Base-by-base conservation (phyloP, 1,140 invertebrate genomes). In the Drosophila cardini region DNA sequence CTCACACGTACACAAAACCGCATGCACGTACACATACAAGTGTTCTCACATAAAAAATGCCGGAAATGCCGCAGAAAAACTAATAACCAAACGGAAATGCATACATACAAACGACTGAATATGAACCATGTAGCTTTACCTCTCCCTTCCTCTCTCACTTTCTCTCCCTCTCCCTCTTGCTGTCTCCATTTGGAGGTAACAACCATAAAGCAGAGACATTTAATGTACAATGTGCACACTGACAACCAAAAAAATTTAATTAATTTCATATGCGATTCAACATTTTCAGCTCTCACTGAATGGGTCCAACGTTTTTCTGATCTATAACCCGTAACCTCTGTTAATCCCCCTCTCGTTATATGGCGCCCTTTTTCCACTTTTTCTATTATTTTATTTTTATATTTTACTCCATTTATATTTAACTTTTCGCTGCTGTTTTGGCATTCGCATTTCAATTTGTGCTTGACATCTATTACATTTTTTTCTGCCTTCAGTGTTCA, bases 391-490 rank as follows among this genome's bases (percentile, higher is more conserved):
- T 76, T 61, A 72, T 67, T 76, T 62, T 52, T 52, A 4, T 30
- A 30, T 48, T 42, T 42, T 43, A 18, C 38, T 52, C 42, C 32
- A 60, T 72, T 53, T 72, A 48, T 48, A 68, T 68, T 40, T 50
- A 68, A 42, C 43, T 57, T 65, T 69, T 61, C 58, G 57, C 38
- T 21, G 69, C 10, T 67, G 46, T 67, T 72, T 72, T 78, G 77
- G 52, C 75, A 60, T 50, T 72, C 76, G 67, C 72, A 62, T 69
- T 86, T 82, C 83, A 76, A 82, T 82, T 86, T 83, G 52, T 82
- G 76, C 82, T 87, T 87, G 83, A 86, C 83, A 83, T 86, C 83
- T 86, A 86, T 86, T 86, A 87, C 73, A 70, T 79, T 87, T 86
- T 71, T 43, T 64, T 58, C 46, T 21, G 6, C 40, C 32, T 53